A percentile compares a stretch with the other conserved stretches of the same genome.
phyloP scores from a whole-genome alignment of 1,140 invertebrate genomes.

The Halyomorpha halys region DNA sequence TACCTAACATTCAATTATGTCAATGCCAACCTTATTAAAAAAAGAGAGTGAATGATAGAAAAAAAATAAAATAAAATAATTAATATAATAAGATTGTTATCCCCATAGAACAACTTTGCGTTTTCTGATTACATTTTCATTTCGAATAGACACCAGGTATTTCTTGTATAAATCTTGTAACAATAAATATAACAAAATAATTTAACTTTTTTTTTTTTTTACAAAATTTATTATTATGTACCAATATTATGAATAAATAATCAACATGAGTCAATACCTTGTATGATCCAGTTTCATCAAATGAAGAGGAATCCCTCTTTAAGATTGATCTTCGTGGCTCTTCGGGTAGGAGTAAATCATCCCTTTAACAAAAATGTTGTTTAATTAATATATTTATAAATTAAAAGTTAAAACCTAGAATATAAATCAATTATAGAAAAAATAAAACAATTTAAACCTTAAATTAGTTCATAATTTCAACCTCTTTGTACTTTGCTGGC shows the following conservation, averaged over 20 bases:
- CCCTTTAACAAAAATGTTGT: slow-evolving; percentile 34
- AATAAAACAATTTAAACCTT: too few relatives aligned
- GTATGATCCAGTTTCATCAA: slow-evolving; percentile 55
- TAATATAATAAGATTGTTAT: neutral
- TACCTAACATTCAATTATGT: slow-evolving; percentile 14
- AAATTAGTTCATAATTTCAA: too few relatives aligned
- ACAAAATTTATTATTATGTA: too few relatives aligned
- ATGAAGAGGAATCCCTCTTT: slow-evolving; percentile 68
- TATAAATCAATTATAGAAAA: too few relatives aligned
- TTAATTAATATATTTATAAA: too few relatives aligned
- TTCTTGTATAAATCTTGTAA: too few relatives aligned
- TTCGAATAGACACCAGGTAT: too few relatives aligned
- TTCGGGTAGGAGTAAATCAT: slow-evolving; percentile 48
- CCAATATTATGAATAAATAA: too few relatives aligned
- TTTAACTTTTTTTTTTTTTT: too few relatives aligned
- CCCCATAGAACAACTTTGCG: neutral
- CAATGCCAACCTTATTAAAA: neutral
- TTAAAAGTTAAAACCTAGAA: too few relatives aligned
- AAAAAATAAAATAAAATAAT: neutral
- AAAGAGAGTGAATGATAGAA: neutral
- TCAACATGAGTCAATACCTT: slow-evolving; percentile 36
- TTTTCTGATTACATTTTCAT: neutral
- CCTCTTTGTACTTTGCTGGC: too few relatives aligned
- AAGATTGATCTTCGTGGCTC: slow-evolving; percentile 66
- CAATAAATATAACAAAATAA: too few relatives aligned